These are phyloP conservation scores for Cephus nigrinus DNA, from an alignment of 2,888 invertebrate genomes.

Conservation along the genomic window DNA sequence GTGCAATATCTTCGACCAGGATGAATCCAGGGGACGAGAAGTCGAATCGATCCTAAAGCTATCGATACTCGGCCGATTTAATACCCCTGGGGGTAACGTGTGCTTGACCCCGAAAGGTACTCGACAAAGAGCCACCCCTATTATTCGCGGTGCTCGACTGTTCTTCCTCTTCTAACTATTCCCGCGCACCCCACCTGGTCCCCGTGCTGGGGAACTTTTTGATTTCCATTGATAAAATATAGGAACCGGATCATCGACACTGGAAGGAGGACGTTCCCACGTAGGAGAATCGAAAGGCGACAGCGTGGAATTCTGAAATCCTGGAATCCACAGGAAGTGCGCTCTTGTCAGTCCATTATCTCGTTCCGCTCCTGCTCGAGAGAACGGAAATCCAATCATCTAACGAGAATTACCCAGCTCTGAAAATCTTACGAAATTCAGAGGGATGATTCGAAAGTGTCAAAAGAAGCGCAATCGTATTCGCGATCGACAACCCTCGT, in stretches of 20 bases:
- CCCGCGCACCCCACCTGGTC: background rate
- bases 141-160: background rate
- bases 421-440: background rate
- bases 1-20: background rate
- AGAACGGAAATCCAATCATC: background rate
- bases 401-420: background rate
- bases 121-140: constrained; percentile 13
- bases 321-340: background rate
- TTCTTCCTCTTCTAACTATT: background rate
- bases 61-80: constrained; percentile 47
- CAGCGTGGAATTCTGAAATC: constrained; percentile 34
- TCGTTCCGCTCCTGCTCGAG: background rate
- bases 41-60: constrained; percentile 42
- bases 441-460: background rate
- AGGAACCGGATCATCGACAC: background rate
- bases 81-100: constrained; percentile 42
- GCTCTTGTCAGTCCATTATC: background rate
- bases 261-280: background rate
- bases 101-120: constrained; percentile 40
- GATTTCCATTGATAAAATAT: background rate
- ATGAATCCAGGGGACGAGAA: background rate
- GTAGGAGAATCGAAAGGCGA: background rate
- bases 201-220: background rate
- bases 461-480: background rate
- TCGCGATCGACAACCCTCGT: background rate